These are phyloP conservation scores for Pteromalus puparum DNA, from an alignment of 1,140 invertebrate genomes.

Conservation along the genomic window DNA sequence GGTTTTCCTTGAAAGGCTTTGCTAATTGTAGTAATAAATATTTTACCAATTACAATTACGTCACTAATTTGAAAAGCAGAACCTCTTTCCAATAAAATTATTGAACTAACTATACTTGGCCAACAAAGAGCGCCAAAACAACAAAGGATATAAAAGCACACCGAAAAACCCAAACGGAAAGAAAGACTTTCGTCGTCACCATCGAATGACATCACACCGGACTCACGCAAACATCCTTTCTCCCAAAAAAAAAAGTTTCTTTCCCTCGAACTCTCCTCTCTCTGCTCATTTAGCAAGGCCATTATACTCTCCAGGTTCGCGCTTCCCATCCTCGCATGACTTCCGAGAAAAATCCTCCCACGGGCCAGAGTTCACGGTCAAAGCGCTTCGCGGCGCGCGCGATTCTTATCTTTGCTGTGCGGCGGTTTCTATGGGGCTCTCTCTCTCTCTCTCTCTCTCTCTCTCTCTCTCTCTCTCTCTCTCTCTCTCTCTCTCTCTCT, in stretches of 20 bases:
- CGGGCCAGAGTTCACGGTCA: constrained; percentile 50
- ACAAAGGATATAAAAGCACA: neutral
- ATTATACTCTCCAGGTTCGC: neutral
- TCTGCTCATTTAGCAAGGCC: constrained; percentile 12
- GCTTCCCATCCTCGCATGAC: constrained; percentile 4
- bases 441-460: neutral
- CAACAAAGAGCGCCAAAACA: neutral
- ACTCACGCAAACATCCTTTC: neutral
- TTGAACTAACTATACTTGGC: neutral
- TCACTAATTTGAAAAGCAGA: too few relatives aligned
- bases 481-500: neutral
- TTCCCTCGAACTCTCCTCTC: neutral
- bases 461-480: neutral
- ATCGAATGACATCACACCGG: neutral
- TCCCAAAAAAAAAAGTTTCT: neutral
- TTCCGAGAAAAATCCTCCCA: constrained; percentile 54
- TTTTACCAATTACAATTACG: neutral
- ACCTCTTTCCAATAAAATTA: neutral
- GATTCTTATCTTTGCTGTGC: constrained; percentile 25
- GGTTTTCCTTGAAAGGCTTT: neutral
- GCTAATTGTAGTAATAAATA: neutral
- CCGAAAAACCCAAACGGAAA: neutral
- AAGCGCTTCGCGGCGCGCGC: neutral
- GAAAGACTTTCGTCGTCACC: neutral
- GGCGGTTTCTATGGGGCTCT: neutral